Evolutionary conservation across 2,888 invertebrate genomes (phyloP), one percentile per base, ranked within the genome.

Genomic region (Ormyrus rosae): DNA sequence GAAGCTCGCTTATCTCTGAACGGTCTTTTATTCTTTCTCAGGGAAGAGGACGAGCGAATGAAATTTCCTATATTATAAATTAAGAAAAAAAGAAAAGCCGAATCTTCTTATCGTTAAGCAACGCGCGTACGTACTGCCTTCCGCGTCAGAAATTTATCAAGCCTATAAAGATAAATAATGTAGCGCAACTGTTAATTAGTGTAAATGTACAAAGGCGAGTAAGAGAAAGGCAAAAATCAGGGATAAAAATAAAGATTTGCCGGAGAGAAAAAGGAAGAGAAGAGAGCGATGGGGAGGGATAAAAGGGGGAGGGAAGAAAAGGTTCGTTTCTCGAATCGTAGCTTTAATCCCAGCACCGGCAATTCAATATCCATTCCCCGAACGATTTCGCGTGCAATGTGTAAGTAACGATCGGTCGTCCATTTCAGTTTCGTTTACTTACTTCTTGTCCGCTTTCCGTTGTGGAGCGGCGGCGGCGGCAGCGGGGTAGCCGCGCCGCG

Each of bases 371-470:
- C 85, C 85, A 85, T 85, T 86, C 85, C 82, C 81, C 84, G 84
- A 85, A 84, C 85, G 84, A 86, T 84, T 84, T 83, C 83, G 83
- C 81, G 82, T 81, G 76, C 81, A 67, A 72, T 80, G 80, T 78
- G 81, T 79, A 76, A 80, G 82, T 80, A 86, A 85, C 84, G 83
- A 85, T 84, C 83, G 68, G 84, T 85, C 85, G 84, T 86, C 85
- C 85, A 84, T 84, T 86, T 84, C 83, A 84, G 83, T 82, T 85
- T 84, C 85, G 85, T 86, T 86, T 85, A 86, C 86, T 86, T 86
- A 85, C 83, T 82, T 84, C 82, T 82, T 65, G 81, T 80, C 81
- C 74, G 73, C 72, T 80, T 76, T 67, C 71, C 60, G 72, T 76
- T 71, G 63, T 34, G 68, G 13, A 50, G 55, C 53, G 5, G 72